phyloP scores from a whole-genome alignment of 2,113 vertebrate species.

The Zapornia atra region DNA sequence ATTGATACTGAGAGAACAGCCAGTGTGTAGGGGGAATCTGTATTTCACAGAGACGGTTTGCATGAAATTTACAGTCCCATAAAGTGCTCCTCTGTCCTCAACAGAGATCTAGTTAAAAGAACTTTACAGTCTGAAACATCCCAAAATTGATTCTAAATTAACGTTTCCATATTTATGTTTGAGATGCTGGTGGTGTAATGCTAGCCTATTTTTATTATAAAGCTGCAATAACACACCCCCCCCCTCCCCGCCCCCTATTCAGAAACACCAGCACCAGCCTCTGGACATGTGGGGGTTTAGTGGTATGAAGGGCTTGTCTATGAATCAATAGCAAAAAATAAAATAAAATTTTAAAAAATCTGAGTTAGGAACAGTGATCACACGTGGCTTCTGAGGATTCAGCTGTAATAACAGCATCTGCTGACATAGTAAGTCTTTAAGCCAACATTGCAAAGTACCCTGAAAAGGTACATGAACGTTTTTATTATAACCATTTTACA shows the following conservation, averaged over 20 bases:
- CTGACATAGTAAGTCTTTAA: not conserved
- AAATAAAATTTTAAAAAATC: not conserved
- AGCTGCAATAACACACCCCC: not conserved
- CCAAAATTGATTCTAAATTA: conserved; percentile 82
- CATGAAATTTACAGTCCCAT: conserved; percentile 80
- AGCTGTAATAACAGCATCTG: not conserved
- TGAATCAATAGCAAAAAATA: not conserved
- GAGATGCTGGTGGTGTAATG: conserved; percentile 65
- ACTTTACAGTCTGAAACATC: conserved; percentile 82
- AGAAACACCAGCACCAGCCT: not conserved
- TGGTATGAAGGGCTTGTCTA: not conserved
- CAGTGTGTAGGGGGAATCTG: conserved; percentile 62
- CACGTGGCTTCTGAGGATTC: not conserved
- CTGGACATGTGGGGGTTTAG: not conserved
- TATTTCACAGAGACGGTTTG: conserved; percentile 73
- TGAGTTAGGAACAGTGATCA: not conserved
- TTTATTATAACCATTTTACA: not conserved
- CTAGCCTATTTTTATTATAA: conserved; percentile 70
- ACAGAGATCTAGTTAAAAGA: conserved; percentile 81
- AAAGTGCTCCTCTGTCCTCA: conserved; percentile 74
- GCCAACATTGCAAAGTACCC: not conserved
- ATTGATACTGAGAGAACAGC: conserved; percentile 76
- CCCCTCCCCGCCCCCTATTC: not conserved
- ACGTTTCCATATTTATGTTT: conserved; percentile 72
- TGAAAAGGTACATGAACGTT: not conserved